phyloP scores from a whole-genome alignment of 2,113 vertebrate genomes.

The Sander lucioperca region DNA sequence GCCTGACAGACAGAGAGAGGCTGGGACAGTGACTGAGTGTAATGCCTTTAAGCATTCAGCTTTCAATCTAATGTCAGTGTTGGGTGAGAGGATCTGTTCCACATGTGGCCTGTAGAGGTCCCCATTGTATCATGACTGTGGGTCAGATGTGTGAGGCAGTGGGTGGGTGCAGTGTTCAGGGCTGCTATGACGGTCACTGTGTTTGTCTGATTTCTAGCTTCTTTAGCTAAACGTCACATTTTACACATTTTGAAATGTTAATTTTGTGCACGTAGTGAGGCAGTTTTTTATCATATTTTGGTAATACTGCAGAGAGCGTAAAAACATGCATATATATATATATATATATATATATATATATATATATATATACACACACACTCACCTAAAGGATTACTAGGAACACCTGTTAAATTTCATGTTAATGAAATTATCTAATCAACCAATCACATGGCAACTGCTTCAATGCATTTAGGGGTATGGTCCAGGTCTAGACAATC shows the following conservation, averaged over 20 bases:
- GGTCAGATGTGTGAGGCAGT: neutral
- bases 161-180: slow-evolving; percentile 1
- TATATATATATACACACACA: no score
- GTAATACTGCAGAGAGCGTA: neutral
- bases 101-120: slow-evolving; percentile 67
- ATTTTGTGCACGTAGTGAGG: neutral
- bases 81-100: slow-evolving; percentile 10
- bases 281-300: neutral
- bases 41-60: slow-evolving; percentile 47
- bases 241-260: neutral
- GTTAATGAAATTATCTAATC: no score
- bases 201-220: slow-evolving; percentile 27
- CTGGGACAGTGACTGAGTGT: slow-evolving; percentile 59
- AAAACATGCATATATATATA: no score
- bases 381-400: no score
- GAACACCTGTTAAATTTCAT: no score
- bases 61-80: slow-evolving; percentile 23
- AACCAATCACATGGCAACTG: no score
- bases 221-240: slow-evolving; percentile 47
- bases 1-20: slow-evolving; percentile 37
- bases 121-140: slow-evolving; percentile 50
- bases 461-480: no score
- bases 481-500: no score
- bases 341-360: no score
- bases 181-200: neutral